These are phyloP conservation scores for Diabrotica undecimpunctata DNA, from an alignment of 1,140 invertebrate species.

Conservation along the genomic window DNA sequence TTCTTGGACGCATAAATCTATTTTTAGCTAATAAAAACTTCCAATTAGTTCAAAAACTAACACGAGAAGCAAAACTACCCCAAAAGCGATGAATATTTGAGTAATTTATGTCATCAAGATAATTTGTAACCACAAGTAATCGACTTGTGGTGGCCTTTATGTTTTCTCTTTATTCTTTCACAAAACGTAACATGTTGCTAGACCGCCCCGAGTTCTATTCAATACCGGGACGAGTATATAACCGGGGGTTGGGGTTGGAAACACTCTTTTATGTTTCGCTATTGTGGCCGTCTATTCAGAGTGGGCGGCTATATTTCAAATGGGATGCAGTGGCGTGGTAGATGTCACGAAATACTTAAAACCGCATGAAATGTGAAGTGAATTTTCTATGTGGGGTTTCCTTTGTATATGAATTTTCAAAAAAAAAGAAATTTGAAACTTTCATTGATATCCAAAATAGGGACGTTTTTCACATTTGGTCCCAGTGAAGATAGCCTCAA, in stretches of 20 bases:
- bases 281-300: slow-evolving; percentile 10
- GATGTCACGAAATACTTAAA: neutral
- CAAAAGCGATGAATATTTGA: slow-evolving; percentile 6
- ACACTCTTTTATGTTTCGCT: slow-evolving; percentile 11
- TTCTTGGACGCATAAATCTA: no score
- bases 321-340: slow-evolving; percentile 2
- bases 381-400: no score
- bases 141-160: slow-evolving; percentile 15
- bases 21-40: no score
- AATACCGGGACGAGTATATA: neutral
- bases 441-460: no score
- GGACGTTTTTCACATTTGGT: no score
- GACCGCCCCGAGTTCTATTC: slow-evolving; percentile 12
- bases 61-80: neutral
- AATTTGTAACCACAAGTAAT: slow-evolving; percentile 16
- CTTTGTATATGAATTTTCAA: no score
- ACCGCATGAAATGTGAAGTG: no score
- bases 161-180: slow-evolving; percentile 2
- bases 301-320: slow-evolving; percentile 13
- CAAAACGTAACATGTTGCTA: slow-evolving; percentile 15
- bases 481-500: no score
- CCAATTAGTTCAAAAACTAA: no score
- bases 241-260: neutral
- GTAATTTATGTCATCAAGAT: slow-evolving; percentile 16
- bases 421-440: no score